Conservation (phyloP, 2,888 invertebrate species). For the Crepidodera aurea region DNA sequence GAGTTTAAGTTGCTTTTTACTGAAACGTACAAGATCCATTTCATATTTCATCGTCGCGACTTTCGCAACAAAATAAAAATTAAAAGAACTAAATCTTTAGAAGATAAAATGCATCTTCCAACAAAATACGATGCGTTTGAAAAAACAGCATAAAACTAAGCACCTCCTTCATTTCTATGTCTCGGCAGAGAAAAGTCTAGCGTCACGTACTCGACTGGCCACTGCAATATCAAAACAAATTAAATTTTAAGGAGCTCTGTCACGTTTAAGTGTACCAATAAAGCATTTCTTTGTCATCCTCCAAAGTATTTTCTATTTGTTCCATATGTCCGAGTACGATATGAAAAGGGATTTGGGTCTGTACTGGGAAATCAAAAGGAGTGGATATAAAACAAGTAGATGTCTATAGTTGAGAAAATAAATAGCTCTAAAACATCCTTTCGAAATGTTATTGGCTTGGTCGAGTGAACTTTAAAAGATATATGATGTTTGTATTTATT, state of each 20-base stretch:
- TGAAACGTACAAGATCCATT: too few relatives aligned
- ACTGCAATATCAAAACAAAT: slow-evolving; percentile 28
- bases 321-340: slow-evolving; percentile 2
- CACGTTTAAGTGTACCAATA: slow-evolving; percentile 24
- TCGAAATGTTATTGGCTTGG: background rate
- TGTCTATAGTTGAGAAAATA: background rate
- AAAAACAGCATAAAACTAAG: slow-evolving; percentile 4
- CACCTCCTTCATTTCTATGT: slow-evolving; percentile 18
- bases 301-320: slow-evolving; percentile 14
- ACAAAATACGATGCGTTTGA: background rate
- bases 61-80: slow-evolving; percentile 2
- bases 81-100: background rate
- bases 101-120: background rate
- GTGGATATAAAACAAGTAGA: slow-evolving; percentile 11
- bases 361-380: slow-evolving; percentile 13
- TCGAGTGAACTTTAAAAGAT: too few relatives aligned
- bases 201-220: slow-evolving; percentile 23
- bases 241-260: slow-evolving; percentile 27
- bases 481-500: too few relatives aligned
- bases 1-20: too few relatives aligned
- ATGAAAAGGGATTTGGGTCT: slow-evolving; percentile 1
- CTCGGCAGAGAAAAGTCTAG: slow-evolving; percentile 14
- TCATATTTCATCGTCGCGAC: too few relatives aligned
- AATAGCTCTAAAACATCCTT: slow-evolving; percentile 6
- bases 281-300: slow-evolving; percentile 18